Evolutionary conservation across 2,797 vertebrate genomes (phyloP).

Genomic region (Poecilia wingei): DNA sequence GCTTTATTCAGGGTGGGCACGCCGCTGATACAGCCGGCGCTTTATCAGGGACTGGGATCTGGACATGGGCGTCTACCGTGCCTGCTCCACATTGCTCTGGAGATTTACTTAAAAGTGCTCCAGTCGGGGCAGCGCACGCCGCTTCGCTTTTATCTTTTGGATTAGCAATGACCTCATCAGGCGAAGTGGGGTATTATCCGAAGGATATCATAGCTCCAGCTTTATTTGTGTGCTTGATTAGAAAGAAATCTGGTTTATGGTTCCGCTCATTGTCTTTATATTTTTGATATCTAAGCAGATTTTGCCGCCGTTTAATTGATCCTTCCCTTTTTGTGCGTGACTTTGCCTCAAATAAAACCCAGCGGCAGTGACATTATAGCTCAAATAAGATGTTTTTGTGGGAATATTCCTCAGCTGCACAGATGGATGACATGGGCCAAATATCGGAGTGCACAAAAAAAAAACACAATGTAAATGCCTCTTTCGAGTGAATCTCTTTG

Average conservation of each 20-base stretch:
- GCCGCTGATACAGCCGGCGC: constrained; percentile 50
- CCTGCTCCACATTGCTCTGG: constrained; percentile 41
- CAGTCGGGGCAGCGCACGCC: constrained; percentile 13
- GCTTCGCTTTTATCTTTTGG: constrained; percentile 28
- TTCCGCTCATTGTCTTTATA: background rate
- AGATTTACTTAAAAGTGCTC: constrained; percentile 43
- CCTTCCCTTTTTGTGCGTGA: constrained; percentile 46
- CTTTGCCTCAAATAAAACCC: constrained; percentile 75
- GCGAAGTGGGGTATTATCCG: constrained; percentile 33
- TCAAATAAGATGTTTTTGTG: constrained; percentile 78
- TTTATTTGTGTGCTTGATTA: background rate
- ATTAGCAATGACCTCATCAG: constrained; percentile 47
- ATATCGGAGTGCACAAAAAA: constrained; percentile 70
- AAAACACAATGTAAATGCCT: constrained; percentile 59
- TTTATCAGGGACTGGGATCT: constrained; percentile 59
- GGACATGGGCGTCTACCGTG: constrained; percentile 51
- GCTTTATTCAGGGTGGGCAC: constrained; percentile 73
- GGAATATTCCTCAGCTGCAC: constrained; percentile 67
- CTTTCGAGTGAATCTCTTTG: constrained; percentile 61
- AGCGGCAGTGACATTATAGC: constrained; percentile 71
- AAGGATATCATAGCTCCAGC: constrained; percentile 22
- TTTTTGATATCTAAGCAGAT: constrained; percentile 53
- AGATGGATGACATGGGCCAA: constrained; percentile 69
- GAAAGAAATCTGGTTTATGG: background rate
- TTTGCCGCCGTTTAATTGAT: constrained; percentile 54